A percentile compares a stretch with the other conserved stretches of the same genome.
Evolutionary conservation across 2,888 invertebrate genomes (phyloP).

Genomic region (Volucella inanis): DNA sequence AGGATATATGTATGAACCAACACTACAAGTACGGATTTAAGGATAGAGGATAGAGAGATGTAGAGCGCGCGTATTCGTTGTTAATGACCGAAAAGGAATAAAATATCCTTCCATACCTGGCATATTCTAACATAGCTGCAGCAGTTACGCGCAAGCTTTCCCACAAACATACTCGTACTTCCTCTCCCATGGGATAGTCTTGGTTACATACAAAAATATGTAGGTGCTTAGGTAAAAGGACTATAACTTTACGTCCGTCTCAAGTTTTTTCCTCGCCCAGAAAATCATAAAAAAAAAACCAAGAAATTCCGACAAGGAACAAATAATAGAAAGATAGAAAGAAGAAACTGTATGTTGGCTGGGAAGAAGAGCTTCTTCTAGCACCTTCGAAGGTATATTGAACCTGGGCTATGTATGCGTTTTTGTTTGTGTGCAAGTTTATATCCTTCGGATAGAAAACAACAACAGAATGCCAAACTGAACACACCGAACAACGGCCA

Average conservation of each 20-base stretch:
- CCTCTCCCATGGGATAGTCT: conserved; percentile 55
- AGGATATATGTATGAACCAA: conserved; percentile 22
- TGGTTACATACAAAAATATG: conserved; percentile 28
- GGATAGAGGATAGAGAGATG: no score
- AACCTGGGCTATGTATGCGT: conserved; percentile 55
- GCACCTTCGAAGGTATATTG: conserved; percentile 74
- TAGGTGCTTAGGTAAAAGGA: conserved; percentile 59
- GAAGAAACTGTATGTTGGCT: not conserved
- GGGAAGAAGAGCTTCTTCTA: conserved; percentile 60
- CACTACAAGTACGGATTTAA: conserved; percentile 8
- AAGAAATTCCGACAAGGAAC: conserved; percentile 20
- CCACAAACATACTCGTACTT: conserved; percentile 44
- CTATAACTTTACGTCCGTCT: conserved; percentile 71
- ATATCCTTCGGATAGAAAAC: conserved; percentile 62
- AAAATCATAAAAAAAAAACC: conserved; percentile 17
- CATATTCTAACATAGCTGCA: conserved; percentile 7
- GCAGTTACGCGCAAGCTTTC: not conserved
- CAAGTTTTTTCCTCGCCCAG: conserved; percentile 55
- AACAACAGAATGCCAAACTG: conserved; percentile 18
- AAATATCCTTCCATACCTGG: conserved; percentile 39
- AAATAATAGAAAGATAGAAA: conserved; percentile 59
- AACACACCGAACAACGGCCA: not conserved
- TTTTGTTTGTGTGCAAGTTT: conserved; percentile 50
- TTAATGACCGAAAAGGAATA: conserved; percentile 63
- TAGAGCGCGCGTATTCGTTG: conserved; percentile 31